Conservation (phyloP, 2,888 invertebrate genomes). For the Oeneis ivallda region DNA sequence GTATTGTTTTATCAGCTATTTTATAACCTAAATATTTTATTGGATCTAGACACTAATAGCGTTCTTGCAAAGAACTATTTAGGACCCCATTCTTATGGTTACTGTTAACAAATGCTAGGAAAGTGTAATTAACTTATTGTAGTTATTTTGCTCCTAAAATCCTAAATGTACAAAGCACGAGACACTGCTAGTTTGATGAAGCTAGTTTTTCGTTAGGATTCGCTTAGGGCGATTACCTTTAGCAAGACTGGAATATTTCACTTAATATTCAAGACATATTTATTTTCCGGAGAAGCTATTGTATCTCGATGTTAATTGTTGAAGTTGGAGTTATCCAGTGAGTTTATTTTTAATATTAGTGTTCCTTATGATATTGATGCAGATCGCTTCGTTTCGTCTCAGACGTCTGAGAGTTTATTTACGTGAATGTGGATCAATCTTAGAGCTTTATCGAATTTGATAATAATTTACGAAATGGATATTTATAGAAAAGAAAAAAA, state of each 20-base stretch:
- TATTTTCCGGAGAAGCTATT: slow-evolving; percentile 17
- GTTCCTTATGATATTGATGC: slow-evolving; percentile 39
- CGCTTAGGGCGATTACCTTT: slow-evolving; percentile 51
- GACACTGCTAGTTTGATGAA: slow-evolving; percentile 57
- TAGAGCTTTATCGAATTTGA: slow-evolving; percentile 82
- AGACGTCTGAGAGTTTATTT: slow-evolving; percentile 57
- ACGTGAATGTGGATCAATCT: slow-evolving; percentile 79
- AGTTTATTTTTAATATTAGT: slow-evolving; percentile 41
- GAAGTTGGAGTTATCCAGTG: slow-evolving; percentile 35
- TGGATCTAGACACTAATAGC: slow-evolving; percentile 48
- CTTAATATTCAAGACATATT: slow-evolving; percentile 44
- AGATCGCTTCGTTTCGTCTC: slow-evolving; percentile 49
- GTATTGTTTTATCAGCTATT: slow-evolving; percentile 64
- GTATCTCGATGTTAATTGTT: slow-evolving; percentile 21
- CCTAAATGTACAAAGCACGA: slow-evolving; percentile 77
- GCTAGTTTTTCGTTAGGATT: slow-evolving; percentile 60
- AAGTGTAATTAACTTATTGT: slow-evolving; percentile 30
- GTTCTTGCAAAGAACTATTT: slow-evolving; percentile 48
- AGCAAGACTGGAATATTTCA: slow-evolving; percentile 55
- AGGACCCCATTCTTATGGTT: slow-evolving; percentile 43
- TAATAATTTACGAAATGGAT: slow-evolving; percentile 78
- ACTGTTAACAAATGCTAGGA: slow-evolving; percentile 30
- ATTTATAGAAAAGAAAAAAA: slow-evolving; percentile 63
- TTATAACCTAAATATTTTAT: slow-evolving; percentile 58
- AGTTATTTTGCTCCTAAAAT: slow-evolving; percentile 63